A percentile compares a stretch with the other conserved stretches of the same genome.
Conservation (phyloP, 92 coral and sea anemone genomes). For the Porites lobata region DNA sequence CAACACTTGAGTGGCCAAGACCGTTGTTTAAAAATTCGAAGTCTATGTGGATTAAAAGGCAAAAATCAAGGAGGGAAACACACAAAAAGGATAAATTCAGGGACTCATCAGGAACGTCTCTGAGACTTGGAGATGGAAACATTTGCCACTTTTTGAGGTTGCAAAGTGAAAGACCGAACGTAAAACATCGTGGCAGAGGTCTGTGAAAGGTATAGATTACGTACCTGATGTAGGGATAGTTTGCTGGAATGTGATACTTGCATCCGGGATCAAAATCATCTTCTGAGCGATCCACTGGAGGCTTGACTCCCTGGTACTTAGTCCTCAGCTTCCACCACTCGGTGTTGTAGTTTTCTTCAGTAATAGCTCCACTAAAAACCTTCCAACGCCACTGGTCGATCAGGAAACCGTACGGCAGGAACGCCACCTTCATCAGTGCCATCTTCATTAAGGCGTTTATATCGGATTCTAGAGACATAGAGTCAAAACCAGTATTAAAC, state of each 20-base stretch:
- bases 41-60: too few species aligned
- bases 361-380: constrained; percentile 75
- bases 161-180: background rate
- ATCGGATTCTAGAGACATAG: constrained; percentile 2
- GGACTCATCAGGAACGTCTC: too few species aligned
- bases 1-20: too few species aligned
- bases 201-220: too few species aligned
- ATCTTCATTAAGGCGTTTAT: constrained; percentile 69
- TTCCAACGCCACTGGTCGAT: constrained; percentile 87
- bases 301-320: constrained; percentile 92
- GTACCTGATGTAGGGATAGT: constrained; percentile 87
- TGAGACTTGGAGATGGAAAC: too few species aligned
- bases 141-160: too few species aligned
- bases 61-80: too few species aligned
- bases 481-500: background rate
- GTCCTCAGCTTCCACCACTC: constrained; percentile 95
- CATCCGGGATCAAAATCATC: constrained; percentile 93
- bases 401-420: constrained; percentile 79
- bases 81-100: too few species aligned
- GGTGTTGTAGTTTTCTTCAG: constrained; percentile 61
- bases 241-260: constrained; percentile 87
- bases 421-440: constrained; percentile 58
- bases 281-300: constrained; percentile 81
- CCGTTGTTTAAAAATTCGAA: too few species aligned
- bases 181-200: background rate